Conservation (phyloP, 2,888 invertebrate genomes). For the Ennomos fuscantarius region DNA sequence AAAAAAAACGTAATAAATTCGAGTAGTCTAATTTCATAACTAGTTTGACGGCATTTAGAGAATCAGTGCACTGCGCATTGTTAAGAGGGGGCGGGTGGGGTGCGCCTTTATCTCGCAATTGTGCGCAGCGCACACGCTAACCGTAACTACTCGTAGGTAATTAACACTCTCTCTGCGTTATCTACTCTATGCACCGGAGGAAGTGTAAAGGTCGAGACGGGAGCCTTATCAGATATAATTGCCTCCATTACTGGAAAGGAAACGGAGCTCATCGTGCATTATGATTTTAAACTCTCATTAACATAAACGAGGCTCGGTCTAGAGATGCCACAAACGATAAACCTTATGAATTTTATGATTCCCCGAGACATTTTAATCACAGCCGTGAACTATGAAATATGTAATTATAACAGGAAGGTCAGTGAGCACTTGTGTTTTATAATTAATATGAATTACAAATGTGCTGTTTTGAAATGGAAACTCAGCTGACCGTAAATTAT, state of each 20-base stretch:
- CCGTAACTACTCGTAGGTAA: slow-evolving; percentile 46
- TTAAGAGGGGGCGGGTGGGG: slow-evolving; percentile 16
- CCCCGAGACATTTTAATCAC: slow-evolving; percentile 76
- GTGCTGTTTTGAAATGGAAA: slow-evolving; percentile 76
- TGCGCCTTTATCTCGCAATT: slow-evolving; percentile 31
- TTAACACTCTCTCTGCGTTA: slow-evolving; percentile 70
- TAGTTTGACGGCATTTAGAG: slow-evolving; percentile 4
- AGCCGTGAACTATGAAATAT: slow-evolving; percentile 83
- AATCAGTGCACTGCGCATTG: slow-evolving; percentile 11
- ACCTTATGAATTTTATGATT: slow-evolving; percentile 70
- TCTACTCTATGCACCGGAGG: slow-evolving; percentile 58
- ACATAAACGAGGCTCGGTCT: slow-evolving; percentile 67
- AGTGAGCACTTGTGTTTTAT: slow-evolving; percentile 76
- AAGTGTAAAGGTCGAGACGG: slow-evolving; percentile 81
- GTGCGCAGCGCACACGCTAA: slow-evolving; percentile 21
- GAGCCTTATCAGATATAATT: slow-evolving; percentile 79
- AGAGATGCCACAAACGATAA: slow-evolving; percentile 67
- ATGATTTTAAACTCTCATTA: slow-evolving; percentile 78
- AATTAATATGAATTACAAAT: slow-evolving; percentile 80
- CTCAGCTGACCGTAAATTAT: slow-evolving; percentile 78
- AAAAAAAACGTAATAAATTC: too few relatives aligned
- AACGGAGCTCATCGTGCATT: slow-evolving; percentile 71
- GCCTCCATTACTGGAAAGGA: slow-evolving; percentile 75
- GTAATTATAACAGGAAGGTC: slow-evolving; percentile 83
- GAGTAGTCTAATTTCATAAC: not conserved